A percentile compares a stretch with the other conserved stretches of the same genome.
These are phyloP conservation scores for Goniozus legneri DNA, from an alignment of 1,140 invertebrate genomes.

Conservation along the genomic window DNA sequence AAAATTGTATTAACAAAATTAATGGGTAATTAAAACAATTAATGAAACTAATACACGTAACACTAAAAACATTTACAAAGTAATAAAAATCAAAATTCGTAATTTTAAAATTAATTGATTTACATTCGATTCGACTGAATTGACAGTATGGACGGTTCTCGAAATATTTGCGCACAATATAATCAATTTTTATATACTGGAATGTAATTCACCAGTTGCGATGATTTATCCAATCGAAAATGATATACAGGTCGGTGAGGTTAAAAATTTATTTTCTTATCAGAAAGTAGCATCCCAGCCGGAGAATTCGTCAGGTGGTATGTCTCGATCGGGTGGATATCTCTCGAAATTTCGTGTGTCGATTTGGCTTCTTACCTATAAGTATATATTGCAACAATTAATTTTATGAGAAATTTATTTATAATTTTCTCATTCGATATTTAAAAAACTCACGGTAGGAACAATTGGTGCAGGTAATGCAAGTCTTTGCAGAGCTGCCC, in stretches of 20 bases:
- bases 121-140: too few relatives aligned
- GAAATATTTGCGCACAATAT: too few relatives aligned
- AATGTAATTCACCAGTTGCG: background rate
- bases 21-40: too few relatives aligned
- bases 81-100: too few relatives aligned
- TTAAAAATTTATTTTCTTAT: slow-evolving; percentile 20
- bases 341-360: slow-evolving; percentile 63
- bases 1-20: too few relatives aligned
- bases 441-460: slow-evolving; percentile 61
- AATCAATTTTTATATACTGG: too few relatives aligned
- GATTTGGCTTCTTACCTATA: slow-evolving; percentile 48
- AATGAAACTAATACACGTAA: too few relatives aligned
- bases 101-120: too few relatives aligned
- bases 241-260: background rate
- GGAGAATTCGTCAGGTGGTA: slow-evolving; percentile 60
- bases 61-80: too few relatives aligned
- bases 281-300: slow-evolving; percentile 64
- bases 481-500: slow-evolving; percentile 73
- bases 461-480: slow-evolving; percentile 76
- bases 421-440: too few relatives aligned
- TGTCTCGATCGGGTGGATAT: slow-evolving; percentile 58
- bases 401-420: background rate
- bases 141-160: too few relatives aligned
- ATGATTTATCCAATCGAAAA: background rate
- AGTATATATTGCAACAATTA: slow-evolving; percentile 2